Base-by-base conservation (phyloP, 2,797 vertebrate species). In the Enteromius viviparus region DNA sequence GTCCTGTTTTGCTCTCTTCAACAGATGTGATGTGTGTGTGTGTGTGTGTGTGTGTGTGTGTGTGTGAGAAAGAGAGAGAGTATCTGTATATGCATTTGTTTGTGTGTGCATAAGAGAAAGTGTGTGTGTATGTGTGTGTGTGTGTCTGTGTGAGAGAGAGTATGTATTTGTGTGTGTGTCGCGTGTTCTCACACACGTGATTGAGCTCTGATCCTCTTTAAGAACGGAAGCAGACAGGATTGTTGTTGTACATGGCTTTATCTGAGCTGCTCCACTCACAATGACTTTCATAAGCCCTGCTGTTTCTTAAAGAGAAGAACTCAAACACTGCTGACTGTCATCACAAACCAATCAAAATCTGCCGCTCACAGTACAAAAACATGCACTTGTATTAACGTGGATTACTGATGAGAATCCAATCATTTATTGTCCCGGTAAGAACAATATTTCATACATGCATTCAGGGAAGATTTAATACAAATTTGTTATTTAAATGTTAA, bases 181-280 rank as follows among this genome's bases (percentile, higher is more conserved):
- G 19, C 37, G 66, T 76, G 62, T 68, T 78, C 62, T 53, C 76
- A 66, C 45, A 64, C 78, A 71, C 65, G 60, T 76, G 79, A 86
- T 74, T 72, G 40, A 29, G 65, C 64, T 71, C 84, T 86, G 82
- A 85, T 88, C 85, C 85, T 80, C 68, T 84, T 87, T 85, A 83
- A 74, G 75, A 34, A 79, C 62, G 76, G 70, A 84, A 80, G 51
- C 68, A 15, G 55, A 58, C 71, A 19, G 62, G 69, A 60, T 49
- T 60, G 53, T 3, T 70, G 68, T 47, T 70, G 66, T 23, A 15
- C n/a, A n/a, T 42, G 66, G 40, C 1, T 47, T 70, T 47, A 70
- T 47, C 40, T 4, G 68, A 15, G 68, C 68, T 45, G 68, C 68
- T 45, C 40, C n/a, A 69, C 37, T 26, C 40, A 70, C 42, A 23